These are phyloP conservation scores for Maniola jurtina DNA, from an alignment of 1,140 invertebrate genomes.

Conservation along the genomic window DNA sequence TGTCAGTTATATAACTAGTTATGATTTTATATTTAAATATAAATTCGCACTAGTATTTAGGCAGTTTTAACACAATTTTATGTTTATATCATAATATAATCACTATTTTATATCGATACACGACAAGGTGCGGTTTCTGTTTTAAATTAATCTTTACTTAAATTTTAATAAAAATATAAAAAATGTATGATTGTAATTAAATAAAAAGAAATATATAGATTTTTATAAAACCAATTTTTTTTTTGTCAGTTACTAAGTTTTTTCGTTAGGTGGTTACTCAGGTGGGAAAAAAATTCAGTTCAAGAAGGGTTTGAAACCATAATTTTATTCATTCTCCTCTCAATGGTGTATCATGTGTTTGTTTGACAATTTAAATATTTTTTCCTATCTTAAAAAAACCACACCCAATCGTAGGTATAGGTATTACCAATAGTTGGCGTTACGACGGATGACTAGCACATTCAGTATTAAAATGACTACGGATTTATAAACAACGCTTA, in stretches of 20 bases:
- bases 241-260: background rate
- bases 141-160: background rate
- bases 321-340: background rate
- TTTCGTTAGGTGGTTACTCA: background rate
- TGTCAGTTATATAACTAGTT: conserved; percentile 78
- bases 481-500: conserved; percentile 63
- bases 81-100: conserved; percentile 60
- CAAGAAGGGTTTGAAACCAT: too few species aligned
- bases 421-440: conserved; percentile 47
- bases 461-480: conserved; percentile 65
- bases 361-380: background rate
- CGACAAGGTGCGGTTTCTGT: conserved; percentile 45
- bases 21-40: conserved; percentile 75
- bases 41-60: conserved; percentile 76
- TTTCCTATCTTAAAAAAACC: conserved; percentile 23
- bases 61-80: conserved; percentile 74
- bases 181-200: background rate
- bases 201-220: background rate
- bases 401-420: conserved; percentile 37
- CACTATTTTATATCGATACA: conserved; percentile 54
- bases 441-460: conserved; percentile 67
- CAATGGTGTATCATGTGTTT: background rate
- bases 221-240: background rate
- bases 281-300: too few species aligned
- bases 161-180: background rate